Conservation (phyloP, 2,113 vertebrate genomes). For the Micronisus gabar region DNA sequence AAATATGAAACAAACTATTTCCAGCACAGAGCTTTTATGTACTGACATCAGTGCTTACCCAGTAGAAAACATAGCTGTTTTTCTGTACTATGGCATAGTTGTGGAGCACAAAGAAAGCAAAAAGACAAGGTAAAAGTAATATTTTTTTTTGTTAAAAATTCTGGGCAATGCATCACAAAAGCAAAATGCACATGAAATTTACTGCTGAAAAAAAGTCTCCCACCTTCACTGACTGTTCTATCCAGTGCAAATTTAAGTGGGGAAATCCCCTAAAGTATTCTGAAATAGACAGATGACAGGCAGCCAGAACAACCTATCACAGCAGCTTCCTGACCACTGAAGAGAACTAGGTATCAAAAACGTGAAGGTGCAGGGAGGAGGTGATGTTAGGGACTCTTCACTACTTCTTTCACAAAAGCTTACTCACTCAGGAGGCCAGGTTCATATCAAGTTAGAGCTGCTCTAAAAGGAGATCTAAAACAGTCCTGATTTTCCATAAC, state of each 20-base stretch:
- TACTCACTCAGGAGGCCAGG: not conserved
- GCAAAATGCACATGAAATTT: not conserved
- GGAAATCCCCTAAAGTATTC: conserved; percentile 18
- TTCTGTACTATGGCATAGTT: not conserved
- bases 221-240: not conserved
- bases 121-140: not conserved
- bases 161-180: not conserved
- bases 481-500: not conserved
- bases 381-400: not conserved
- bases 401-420: not conserved
- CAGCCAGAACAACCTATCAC: not conserved
- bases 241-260: not conserved
- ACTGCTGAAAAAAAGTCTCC: not conserved
- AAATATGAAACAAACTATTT: conserved; percentile 27
- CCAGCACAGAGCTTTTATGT: not conserved
- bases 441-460: not conserved
- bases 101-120: not conserved
- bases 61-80: not conserved
- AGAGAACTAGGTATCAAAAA: not conserved
- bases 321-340: not conserved
- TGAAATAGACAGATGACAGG: not conserved
- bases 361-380: not conserved
- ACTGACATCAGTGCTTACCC: not conserved
- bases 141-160: not conserved
- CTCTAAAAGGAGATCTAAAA: not conserved